A percentile compares a stretch with the other conserved stretches of the same genome.
Evolutionary conservation across 30 jellyfish, hydroid and myxozoan genomes (phyloP).

Genomic region (Nemopilema nomurai): DNA sequence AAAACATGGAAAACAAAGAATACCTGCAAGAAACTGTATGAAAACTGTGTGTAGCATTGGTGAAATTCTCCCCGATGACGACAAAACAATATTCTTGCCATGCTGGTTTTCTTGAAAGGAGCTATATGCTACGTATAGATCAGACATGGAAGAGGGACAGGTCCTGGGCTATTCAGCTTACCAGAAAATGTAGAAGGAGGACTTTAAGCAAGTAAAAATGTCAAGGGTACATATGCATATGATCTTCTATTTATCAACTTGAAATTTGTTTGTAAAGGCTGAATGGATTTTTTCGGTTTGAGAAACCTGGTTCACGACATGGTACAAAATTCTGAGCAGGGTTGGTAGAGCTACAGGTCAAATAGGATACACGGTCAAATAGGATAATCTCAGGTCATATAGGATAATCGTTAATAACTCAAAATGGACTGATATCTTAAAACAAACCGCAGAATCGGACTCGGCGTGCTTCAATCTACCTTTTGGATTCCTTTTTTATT

Average conservation of each 20-base stretch:
- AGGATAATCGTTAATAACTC: no score
- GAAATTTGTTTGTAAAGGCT: neutral
- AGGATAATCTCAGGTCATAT: no score
- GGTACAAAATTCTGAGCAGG: neutral
- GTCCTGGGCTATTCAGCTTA: slow-evolving; percentile 3
- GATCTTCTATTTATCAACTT: neutral
- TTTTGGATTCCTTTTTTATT: no score
- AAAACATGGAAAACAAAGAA: neutral
- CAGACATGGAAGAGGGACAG: neutral
- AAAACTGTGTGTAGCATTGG: neutral
- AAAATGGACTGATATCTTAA: no score
- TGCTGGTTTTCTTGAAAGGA: neutral
- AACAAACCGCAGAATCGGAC: no score
- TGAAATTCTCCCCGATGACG: slow-evolving; percentile 5
- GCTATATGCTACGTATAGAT: neutral
- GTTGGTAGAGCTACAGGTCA: no score
- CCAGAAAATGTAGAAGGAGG: neutral
- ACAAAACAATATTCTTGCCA: neutral
- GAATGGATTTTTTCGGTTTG: neutral
- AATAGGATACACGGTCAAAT: no score
- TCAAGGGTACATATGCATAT: neutral
- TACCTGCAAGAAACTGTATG: neutral
- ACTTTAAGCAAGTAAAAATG: neutral
- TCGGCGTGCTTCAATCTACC: no score
- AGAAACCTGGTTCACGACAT: neutral